Evolutionary conservation across 2,113 vertebrate species (phyloP).

Genomic region (Heloderma charlesbogerti): DNA sequence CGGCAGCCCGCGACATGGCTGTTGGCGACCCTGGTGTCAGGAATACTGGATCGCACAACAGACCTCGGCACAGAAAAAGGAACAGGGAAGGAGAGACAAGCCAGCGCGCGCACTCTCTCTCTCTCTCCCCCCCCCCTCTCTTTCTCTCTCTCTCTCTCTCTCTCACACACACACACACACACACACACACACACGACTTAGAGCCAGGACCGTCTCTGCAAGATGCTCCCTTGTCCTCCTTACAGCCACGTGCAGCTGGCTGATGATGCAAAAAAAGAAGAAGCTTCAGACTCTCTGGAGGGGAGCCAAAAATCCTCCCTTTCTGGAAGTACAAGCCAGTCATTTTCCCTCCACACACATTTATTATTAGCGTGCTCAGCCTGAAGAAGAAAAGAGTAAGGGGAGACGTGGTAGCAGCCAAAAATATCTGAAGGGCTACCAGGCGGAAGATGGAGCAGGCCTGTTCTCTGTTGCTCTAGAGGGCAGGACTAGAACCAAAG

Average conservation of each 20-base stretch:
- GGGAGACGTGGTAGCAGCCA: too few relatives aligned
- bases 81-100: neutral
- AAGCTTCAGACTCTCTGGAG: too few relatives aligned
- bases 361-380: neutral
- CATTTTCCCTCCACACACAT: neutral
- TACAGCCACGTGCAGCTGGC: neutral
- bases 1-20: neutral
- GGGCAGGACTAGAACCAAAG: neutral
- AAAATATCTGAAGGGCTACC: neutral
- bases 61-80: neutral
- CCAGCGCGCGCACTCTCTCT: too few relatives aligned
- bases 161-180: too few relatives aligned
- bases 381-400: too few relatives aligned
- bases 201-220: neutral
- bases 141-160: too few relatives aligned
- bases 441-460: neutral
- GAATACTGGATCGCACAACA: neutral
- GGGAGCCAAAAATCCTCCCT: neutral
- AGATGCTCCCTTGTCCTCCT: neutral
- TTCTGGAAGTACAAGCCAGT: neutral
- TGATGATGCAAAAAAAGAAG: neutral
- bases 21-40: accelerated
- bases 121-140: too few relatives aligned
- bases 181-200: too few relatives aligned
- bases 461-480: neutral